Conservation (phyloP, 2,888 invertebrate genomes). For the Timema cristinae region DNA sequence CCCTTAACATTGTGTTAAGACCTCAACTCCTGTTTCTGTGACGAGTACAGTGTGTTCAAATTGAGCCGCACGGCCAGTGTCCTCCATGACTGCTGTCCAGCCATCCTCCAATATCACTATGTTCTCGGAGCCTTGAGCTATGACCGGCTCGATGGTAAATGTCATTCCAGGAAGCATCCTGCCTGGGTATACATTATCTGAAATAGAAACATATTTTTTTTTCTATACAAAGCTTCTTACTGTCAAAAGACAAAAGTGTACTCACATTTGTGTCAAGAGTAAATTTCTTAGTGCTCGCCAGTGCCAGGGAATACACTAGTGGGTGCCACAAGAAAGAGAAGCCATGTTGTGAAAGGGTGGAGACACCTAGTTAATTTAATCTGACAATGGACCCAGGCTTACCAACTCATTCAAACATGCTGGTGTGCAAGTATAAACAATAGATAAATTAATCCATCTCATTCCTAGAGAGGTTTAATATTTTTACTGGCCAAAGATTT, state of each 20-base stretch:
- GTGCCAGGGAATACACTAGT: not conserved
- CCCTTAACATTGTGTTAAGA: slow-evolving; percentile 57
- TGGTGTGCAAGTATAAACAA: too few species aligned
- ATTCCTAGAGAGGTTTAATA: too few species aligned
- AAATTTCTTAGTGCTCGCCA: not conserved
- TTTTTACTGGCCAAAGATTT: too few species aligned
- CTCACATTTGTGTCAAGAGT: too few species aligned
- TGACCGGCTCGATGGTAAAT: slow-evolving; percentile 89
- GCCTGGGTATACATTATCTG: slow-evolving; percentile 63
- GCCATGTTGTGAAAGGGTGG: too few species aligned
- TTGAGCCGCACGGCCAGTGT: slow-evolving; percentile 80
- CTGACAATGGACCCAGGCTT: too few species aligned
- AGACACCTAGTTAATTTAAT: too few species aligned
- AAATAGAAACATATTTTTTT: slow-evolving; percentile 33
- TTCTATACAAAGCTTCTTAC: not conserved
- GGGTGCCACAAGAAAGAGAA: too few species aligned
- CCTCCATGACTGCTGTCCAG: slow-evolving; percentile 87
- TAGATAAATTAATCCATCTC: too few species aligned
- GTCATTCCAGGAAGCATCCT: slow-evolving; percentile 85
- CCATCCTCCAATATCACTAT: slow-evolving; percentile 75
- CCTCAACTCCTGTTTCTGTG: slow-evolving; percentile 69
- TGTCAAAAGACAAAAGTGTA: too few species aligned
- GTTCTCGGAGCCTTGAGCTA: slow-evolving; percentile 68
- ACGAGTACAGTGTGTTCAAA: slow-evolving; percentile 89
- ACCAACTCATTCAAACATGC: too few species aligned